phyloP scores from a whole-genome alignment of 2,888 invertebrate species.

The Mimachlamys varia region DNA sequence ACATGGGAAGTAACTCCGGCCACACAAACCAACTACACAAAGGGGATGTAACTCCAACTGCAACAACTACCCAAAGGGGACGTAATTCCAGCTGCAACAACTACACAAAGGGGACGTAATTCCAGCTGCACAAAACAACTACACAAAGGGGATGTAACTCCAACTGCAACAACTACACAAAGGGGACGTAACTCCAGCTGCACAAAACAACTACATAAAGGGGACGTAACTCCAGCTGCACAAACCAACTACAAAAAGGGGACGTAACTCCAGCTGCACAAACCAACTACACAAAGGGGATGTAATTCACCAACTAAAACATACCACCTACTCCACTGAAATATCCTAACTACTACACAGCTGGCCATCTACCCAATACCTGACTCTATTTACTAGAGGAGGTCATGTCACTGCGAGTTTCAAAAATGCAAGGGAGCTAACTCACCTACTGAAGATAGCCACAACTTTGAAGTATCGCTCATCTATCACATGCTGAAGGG shows the following conservation, averaged over 20 bases:
- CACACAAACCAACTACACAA: neutral
- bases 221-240: neutral
- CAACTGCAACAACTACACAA: neutral
- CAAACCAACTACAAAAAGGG: neutral
- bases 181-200: neutral
- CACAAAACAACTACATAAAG: neutral
- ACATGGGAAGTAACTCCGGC: neutral
- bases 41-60: neutral
- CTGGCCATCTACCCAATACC: neutral
- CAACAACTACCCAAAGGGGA: conserved; percentile 2
- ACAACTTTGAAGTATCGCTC: too few species aligned
- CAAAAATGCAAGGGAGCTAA: neutral
- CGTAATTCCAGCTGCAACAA: neutral
- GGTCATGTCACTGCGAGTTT: neutral
- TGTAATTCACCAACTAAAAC: neutral
- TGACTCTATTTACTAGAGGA: neutral
- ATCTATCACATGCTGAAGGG: neutral
- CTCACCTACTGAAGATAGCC: neutral
- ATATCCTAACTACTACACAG: neutral
- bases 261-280: neutral
- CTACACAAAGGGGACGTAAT: neutral
- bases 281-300: neutral
- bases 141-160: neutral
- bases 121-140: neutral
- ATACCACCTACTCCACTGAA: neutral